Base-by-base conservation (phyloP, 2,888 invertebrate species). In the Eupithecia subfuscata region DNA sequence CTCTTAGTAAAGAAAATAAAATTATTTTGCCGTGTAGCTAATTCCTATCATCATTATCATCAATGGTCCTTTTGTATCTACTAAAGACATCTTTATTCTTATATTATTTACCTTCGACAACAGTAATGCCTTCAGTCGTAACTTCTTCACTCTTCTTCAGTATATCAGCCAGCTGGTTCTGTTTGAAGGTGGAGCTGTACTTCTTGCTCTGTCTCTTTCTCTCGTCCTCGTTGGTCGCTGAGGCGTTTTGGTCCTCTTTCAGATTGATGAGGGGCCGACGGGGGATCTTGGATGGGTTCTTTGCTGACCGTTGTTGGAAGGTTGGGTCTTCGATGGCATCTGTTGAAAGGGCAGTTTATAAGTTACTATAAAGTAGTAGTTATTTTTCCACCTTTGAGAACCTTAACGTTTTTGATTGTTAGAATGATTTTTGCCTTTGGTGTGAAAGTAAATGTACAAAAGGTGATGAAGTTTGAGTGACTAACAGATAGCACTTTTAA, bases 161-260 rank as follows among this genome's bases (percentile, higher is more conserved):
- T n/a, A 89, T 82, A 34, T 92, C 91, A 52, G 92, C 91, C 9
- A 94, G 80, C 79, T 92, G 91, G 79, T 92, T 94, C 85, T 93
- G 92, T 52, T 91, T 93, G 80, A 94, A 92, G 74, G 88, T 91
- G 11, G 93, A 81, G 80, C 93, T 94, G 86, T 91, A 95, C 81
- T 94, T 95, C 86, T 95, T 95, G 83, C 94, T 94, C 78, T 94
- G 94, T 80, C 94, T 87, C 81, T 92, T 93, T 52, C 87, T 90
- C 78, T 94, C 93, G 7, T 94, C 93, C 30, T 95, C 94, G 74
- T 90, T 94, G 0, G 93, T 93, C 0, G 94, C 94, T 2, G 93
- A 90, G 0, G 91, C 90, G 79, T 92, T 94, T 78, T 93, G 94
- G 81, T 94, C 93, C 2, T 89, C 89, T 74, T 91, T 92, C n/a